Conservation (phyloP, 2,113 vertebrate genomes). For the Myrmecobius fasciatus region DNA sequence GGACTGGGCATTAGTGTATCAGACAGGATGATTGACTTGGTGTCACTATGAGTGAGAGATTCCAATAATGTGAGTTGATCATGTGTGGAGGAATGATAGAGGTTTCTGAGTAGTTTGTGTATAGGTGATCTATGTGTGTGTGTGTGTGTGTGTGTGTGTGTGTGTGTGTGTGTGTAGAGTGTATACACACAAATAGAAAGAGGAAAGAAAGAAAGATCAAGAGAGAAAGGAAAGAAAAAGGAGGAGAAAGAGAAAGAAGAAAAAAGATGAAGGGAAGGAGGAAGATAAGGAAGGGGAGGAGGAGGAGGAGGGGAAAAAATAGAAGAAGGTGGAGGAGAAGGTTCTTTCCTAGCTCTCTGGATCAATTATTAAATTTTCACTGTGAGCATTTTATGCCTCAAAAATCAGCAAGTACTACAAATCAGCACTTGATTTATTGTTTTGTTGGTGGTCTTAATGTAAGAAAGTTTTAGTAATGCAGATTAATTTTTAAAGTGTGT, state of each 20-base stretch:
- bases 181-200: no score
- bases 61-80: neutral
- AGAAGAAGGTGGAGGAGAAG: no score
- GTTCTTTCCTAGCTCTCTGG: no score
- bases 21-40: neutral
- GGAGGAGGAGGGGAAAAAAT: no score
- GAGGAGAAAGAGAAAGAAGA: fast-evolving
- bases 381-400: neutral
- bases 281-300: no score
- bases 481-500: neutral
- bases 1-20: neutral
- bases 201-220: no score
- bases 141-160: no score
- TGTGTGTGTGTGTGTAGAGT: no score
- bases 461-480: neutral
- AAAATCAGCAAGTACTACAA: neutral
- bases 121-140: no score
- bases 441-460: neutral
- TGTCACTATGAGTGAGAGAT: neutral
- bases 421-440: neutral
- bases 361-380: neutral
- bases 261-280: no score
- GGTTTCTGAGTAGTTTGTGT: neutral
- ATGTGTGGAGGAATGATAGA: neutral
- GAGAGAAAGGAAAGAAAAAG: no score